Percentiles rank a stretch among this genome's conserved stretches.
These are phyloP conservation scores for Xestobium rufovillosum DNA, from an alignment of 2,888 invertebrate species.

Conservation along the genomic window DNA sequence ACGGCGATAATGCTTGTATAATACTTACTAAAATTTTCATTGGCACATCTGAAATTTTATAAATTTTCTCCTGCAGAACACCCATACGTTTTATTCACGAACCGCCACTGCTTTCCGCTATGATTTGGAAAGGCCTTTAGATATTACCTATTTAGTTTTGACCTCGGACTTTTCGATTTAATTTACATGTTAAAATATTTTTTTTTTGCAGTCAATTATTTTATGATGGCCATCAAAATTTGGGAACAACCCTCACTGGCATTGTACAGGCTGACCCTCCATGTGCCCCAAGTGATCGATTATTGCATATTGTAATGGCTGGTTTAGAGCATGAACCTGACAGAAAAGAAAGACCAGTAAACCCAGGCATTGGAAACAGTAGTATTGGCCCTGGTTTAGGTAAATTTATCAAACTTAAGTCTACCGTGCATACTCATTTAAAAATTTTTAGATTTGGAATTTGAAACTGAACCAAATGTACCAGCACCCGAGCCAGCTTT, in stretches of 20 bases:
- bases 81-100: no score
- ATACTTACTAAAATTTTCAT: no score
- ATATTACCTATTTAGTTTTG: no score
- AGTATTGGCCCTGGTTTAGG: slow-evolving; percentile 59
- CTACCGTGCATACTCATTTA: not conserved
- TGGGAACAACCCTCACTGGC: slow-evolving; percentile 78
- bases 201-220: slow-evolving; percentile 74
- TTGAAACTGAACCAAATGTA: slow-evolving; percentile 89
- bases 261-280: slow-evolving; percentile 86
- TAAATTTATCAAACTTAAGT: slow-evolving; percentile 19
- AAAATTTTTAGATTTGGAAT: slow-evolving; percentile 73
- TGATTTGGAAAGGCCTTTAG: no score
- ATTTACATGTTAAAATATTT: no score
- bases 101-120: no score
- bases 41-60: no score
- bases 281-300: slow-evolving; percentile 91
- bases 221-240: slow-evolving; percentile 94
- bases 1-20: no score
- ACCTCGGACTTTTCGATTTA: no score
- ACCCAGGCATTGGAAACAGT: slow-evolving; percentile 53
- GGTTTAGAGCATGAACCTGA: slow-evolving; percentile 82
- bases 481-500: slow-evolving; percentile 94
- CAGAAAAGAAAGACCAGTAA: slow-evolving; percentile 53
- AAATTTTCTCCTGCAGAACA: no score
- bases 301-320: slow-evolving; percentile 77